phyloP scores from a whole-genome alignment of 2,797 vertebrate genomes.

The Malurus splendens region DNA sequence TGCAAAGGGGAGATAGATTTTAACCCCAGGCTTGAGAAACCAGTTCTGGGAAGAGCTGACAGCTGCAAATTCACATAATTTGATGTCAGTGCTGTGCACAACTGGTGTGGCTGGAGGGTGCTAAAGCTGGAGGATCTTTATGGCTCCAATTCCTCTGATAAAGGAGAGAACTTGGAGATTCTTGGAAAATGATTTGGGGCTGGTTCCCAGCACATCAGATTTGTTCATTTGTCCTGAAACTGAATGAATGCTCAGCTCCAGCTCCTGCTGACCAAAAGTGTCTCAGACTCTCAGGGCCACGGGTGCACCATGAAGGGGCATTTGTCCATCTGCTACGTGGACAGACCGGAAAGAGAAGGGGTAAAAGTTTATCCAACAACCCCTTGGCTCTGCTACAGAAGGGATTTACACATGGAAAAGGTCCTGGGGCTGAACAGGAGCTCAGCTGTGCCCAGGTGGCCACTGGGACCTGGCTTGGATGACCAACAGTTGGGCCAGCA shows the following conservation, averaged over 20 bases:
- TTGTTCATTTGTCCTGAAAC: too few species aligned
- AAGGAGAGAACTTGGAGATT: too few species aligned
- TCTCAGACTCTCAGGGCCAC: too few species aligned
- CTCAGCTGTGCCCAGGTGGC: neutral
- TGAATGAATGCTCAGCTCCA: neutral
- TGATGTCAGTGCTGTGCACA: neutral
- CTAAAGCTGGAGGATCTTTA: too few species aligned
- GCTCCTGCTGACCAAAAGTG: neutral
- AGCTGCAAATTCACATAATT: neutral
- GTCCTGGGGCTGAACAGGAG: neutral
- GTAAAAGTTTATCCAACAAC: fast-evolving
- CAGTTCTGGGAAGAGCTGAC: neutral
- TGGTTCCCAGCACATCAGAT: too few species aligned
- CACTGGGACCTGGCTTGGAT: neutral
- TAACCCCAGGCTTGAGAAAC: neutral
- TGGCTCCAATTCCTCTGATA: too few species aligned
- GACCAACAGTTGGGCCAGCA: neutral
- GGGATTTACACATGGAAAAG: neutral
- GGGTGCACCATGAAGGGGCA: fast-evolving
- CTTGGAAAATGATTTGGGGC: too few species aligned
- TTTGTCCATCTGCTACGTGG: neutral
- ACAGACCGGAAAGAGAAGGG: neutral
- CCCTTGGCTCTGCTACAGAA: neutral
- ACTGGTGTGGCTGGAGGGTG: neutral
- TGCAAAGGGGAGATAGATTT: neutral